These are phyloP conservation scores for Caradrina clavipalpis DNA, from an alignment of 2,888 invertebrate genomes.

Conservation along the genomic window DNA sequence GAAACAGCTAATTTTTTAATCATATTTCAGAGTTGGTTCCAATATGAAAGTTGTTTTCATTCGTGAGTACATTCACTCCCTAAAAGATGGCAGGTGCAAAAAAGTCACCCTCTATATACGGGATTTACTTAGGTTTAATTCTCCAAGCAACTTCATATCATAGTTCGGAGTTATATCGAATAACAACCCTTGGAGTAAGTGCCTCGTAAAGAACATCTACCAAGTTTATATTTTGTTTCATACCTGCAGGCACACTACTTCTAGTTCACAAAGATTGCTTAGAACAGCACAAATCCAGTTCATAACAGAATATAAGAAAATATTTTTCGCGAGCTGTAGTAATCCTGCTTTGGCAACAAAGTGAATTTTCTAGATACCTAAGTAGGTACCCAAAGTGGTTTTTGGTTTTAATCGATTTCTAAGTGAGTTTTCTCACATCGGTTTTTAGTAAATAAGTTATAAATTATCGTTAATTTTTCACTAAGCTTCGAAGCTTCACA, in stretches of 20 bases:
- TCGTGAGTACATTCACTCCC: too few species aligned
- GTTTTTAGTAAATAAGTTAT: not conserved
- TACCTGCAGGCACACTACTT: slow-evolving; percentile 43
- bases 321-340: slow-evolving; percentile 8
- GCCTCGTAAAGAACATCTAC: slow-evolving; percentile 22
- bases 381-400: not conserved
- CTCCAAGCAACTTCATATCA: slow-evolving; percentile 31
- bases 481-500: too few species aligned
- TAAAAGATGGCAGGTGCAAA: too few species aligned
- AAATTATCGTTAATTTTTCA: too few species aligned
- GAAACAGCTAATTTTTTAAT: too few species aligned
- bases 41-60: too few species aligned
- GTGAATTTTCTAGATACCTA: not conserved
- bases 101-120: too few species aligned
- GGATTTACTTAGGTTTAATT: slow-evolving; percentile 38
- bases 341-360: not conserved
- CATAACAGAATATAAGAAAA: slow-evolving; percentile 13
- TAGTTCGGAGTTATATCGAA: slow-evolving; percentile 42
- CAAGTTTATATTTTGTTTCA: slow-evolving; percentile 50
- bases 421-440: not conserved
- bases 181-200: slow-evolving; percentile 34
- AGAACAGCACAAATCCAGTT: slow-evolving; percentile 18
- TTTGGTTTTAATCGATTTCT: slow-evolving; percentile 1
- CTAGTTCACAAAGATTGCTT: slow-evolving; percentile 24
- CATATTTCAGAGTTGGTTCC: too few species aligned